These are phyloP conservation scores for Myiotriccus ornatus DNA, from an alignment of 2,797 vertebrate species.

Conservation along the genomic window DNA sequence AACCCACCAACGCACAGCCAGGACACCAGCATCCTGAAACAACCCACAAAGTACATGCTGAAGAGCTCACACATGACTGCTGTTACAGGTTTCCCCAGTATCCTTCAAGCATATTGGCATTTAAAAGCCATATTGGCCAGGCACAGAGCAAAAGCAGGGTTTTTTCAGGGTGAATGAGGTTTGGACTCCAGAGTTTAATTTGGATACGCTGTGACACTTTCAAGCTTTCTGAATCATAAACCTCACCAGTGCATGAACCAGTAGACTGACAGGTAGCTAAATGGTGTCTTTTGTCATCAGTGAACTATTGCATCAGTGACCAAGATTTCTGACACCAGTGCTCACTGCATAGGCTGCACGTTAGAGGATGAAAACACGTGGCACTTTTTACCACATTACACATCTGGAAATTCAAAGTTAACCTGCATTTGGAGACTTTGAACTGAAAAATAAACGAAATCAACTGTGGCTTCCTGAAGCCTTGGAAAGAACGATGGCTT, in stretches of 20 bases:
- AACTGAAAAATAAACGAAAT: constrained; percentile 46
- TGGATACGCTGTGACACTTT: neutral
- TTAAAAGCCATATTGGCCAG: neutral
- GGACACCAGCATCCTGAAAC: neutral
- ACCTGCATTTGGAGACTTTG: neutral
- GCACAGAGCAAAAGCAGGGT: accelerated
- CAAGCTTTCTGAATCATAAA: neutral
- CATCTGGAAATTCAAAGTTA: constrained; percentile 45
- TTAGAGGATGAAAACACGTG: neutral
- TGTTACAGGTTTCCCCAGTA: neutral
- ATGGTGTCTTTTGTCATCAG: neutral
- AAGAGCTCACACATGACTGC: neutral
- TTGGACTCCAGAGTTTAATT: neutral
- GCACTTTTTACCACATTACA: neutral
- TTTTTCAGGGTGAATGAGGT: neutral
- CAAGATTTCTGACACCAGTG: neutral
- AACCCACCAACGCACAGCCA: neutral
- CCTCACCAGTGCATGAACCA: neutral
- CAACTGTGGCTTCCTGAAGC: neutral
- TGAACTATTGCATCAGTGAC: neutral
- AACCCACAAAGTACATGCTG: neutral
- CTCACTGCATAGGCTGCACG: neutral
- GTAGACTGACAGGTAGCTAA: neutral
- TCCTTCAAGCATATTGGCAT: neutral
- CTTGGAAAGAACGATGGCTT: neutral